Base-by-base conservation (phyloP, 92 coral and sea anemone species). In the Porites cylindrica region DNA sequence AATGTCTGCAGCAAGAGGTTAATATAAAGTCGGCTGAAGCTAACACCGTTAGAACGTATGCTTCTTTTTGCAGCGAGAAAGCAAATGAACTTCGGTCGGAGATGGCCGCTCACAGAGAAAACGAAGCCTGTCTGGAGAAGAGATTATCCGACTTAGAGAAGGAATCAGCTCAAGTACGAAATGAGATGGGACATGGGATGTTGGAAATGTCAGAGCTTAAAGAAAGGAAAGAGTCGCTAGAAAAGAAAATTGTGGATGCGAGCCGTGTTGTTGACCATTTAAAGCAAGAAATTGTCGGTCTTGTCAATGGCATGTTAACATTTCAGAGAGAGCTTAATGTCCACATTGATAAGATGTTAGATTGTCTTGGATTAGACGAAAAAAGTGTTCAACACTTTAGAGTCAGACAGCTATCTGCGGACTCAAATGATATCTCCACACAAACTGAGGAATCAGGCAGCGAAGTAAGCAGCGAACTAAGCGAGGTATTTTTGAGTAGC, bases 281-380 rank as follows among this genome's bases (percentile, higher is more conserved):
- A 10, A 96, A 95, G 82, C 93, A 91, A 60, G 99, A 97, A 69
- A 83, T 95, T 51, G 84, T 95, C n/a, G 95, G 93, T 12, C 85
- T 95, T 26, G 85, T 91, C 94, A 90, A 90, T 61, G 95, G 93
- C 66, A 91, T 97, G 26, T 83, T 96, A 58, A 93, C 82, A 53
- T 76, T 95, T 54, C 98, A 97, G 79, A 94, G 92, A 75, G 97
- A 97, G 19, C 88, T 97, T 1, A 77, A 83, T 50, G 80, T 81
- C 43, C 84, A 90, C 11, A 94, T 95, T n/a, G 99, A 93, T 78
- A 89, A 91, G 62, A 82, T 97, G 11, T 62, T 91, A 76, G 85
- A 75, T 23, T 88, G 84, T 51, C 93, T 95, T 47, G 96, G 92
- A 65, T 84, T 93, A 54, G 93, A 93, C 14, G 85, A 82, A 18